Base-by-base conservation (phyloP, 2,888 invertebrate species). In the Rotaria socialis region DNA sequence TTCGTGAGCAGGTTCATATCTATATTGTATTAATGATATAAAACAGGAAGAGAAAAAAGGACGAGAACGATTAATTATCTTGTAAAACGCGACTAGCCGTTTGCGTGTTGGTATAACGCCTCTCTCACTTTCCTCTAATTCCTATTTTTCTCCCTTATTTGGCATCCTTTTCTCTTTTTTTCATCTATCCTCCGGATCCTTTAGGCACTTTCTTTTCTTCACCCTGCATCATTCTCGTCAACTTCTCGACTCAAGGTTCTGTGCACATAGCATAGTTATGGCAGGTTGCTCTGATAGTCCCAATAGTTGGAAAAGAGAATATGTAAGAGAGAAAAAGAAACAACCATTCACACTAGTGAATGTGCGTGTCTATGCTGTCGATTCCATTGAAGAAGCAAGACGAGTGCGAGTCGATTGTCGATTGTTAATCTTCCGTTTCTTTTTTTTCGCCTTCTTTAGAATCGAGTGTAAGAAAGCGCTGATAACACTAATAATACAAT, bases 201-300 rank as follows among this genome's bases (percentile, higher is more conserved):
- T 67, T 67, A 35, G 67, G 67, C 67, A 67, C 67, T 67, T 67
- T 67, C 67, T 67, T 67, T 35, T 67, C 27, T 67, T 67, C 6
- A 67, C 67, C 19, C 67, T 67, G 35, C 67, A 41, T 67, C 67
- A 67, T 67, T 67, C 67, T 67, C 67, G 67, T 67, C 67, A 35
- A 67, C 67, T 67, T 67, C 67, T 67, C 67, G 67, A 67, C 67
- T 67, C 67, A 67, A 67, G 67, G 10, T 19, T 67, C 67, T 67
- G 35, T 67, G 35, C 67, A 35, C 67, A 35, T 16, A 67, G 35
- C 35, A 35, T 35, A 67, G 5, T 35, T 19, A 67, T 67, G 67
- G 35, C 67, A 67, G 35, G 67, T 67, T 67, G 67, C 16, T 67
- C 35, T 67, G 35, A 16, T 67, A 27, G 67, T 67, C 67, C 35